Conservation (phyloP, 1,140 invertebrate species). For the Orussus abietinus region DNA sequence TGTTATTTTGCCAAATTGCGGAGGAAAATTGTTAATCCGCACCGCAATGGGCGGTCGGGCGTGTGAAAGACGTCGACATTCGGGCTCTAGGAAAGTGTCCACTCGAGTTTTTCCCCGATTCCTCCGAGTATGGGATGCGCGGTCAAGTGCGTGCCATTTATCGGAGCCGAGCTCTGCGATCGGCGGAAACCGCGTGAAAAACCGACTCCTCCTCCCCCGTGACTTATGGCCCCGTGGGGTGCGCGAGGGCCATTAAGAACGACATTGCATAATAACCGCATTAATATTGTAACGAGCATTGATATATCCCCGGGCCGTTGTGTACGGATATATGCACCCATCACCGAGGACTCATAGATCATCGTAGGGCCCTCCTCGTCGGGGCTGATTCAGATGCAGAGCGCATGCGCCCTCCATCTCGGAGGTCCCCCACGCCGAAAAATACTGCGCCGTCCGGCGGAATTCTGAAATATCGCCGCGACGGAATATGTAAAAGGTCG, state of each 20-base stretch:
- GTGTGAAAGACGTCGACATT: too few relatives aligned
- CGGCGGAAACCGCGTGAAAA: neutral
- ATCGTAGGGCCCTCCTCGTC: neutral
- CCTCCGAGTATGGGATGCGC: neutral
- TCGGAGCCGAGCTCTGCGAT: too few relatives aligned
- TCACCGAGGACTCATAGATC: conserved; percentile 12
- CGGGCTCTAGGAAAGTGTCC: too few relatives aligned
- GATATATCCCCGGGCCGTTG: neutral
- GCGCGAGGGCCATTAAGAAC: conserved; percentile 12
- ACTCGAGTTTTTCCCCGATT: neutral
- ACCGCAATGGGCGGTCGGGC: too few relatives aligned
- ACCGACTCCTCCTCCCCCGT: conserved; percentile 5
- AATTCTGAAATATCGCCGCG: conserved; percentile 7
- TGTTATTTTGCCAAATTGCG: too few relatives aligned
- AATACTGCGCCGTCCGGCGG: neutral
- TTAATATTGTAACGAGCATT: conserved; percentile 21
- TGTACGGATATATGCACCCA: conserved; percentile 1
- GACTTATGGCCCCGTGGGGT: conserved; percentile 14
- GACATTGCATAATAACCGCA: conserved; percentile 21
- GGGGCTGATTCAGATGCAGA: neutral
- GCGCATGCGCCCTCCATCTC: neutral
- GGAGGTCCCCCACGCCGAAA: neutral
- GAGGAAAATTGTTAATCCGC: too few relatives aligned
- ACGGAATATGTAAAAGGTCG: neutral
- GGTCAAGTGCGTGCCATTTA: too few relatives aligned